phyloP scores from a whole-genome alignment of 1,140 invertebrate species.

The Bombus polaris region DNA sequence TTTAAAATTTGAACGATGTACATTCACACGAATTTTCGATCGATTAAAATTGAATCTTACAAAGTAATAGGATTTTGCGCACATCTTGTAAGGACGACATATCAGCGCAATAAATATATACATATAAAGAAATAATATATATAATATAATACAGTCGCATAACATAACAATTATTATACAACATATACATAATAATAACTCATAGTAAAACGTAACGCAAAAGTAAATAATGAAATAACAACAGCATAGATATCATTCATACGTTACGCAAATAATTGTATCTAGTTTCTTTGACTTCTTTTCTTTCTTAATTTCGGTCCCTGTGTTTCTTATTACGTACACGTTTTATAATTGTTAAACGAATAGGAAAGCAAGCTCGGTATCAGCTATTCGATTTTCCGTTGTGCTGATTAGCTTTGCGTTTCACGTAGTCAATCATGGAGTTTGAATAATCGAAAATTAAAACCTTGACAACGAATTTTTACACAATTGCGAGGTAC shows the following conservation, averaged over 20 bases:
- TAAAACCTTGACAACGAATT: neutral
- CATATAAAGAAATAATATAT: conserved; percentile 64
- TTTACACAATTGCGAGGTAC: conserved; percentile 23
- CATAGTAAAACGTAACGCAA: conserved; percentile 61
- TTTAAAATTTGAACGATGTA: neutral
- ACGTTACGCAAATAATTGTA: conserved; percentile 8
- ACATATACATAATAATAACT: conserved; percentile 58
- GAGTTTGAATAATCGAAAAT: neutral
- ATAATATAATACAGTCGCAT: conserved; percentile 66
- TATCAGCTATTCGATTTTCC: conserved; percentile 1
- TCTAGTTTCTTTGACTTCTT: conserved; percentile 18
- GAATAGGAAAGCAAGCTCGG: conserved; percentile 12
- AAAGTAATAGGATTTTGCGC: conserved; percentile 56
- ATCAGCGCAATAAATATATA: conserved; percentile 62
- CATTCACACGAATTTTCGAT: neutral
- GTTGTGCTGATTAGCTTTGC: neutral
- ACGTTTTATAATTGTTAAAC: neutral
- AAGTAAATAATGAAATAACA: conserved; percentile 55
- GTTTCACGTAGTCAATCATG: neutral
- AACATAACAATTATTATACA: conserved; percentile 69
- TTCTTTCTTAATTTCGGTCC: conserved; percentile 31
- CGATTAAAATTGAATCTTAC: conserved; percentile 42
- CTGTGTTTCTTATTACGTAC: conserved; percentile 14
- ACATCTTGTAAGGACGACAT: neutral
- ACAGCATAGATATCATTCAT: conserved; percentile 32